Base-by-base conservation (phyloP, 2,797 vertebrate species). In the Danio jaintianensis region DNA sequence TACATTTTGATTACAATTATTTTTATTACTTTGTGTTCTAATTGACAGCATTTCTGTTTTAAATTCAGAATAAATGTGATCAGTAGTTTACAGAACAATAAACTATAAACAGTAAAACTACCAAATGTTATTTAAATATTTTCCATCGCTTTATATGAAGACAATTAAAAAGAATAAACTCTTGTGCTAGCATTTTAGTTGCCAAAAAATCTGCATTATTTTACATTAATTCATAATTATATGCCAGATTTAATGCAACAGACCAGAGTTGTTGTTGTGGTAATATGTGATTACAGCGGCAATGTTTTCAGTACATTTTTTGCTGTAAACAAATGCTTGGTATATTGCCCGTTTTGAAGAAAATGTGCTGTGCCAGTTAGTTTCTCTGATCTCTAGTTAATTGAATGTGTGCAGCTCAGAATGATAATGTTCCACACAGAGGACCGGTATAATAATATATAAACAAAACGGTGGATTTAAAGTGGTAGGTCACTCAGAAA, bases 351-450 rank as follows among this genome's bases (percentile, higher is more conserved):
- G 38, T 42, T 29, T 53, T 72, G 38, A 47, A 20, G 68, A 72
- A 18, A 45, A 79, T 53, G 38, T 55, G 6, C 16, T 56, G 47
- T 62, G 68, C 59, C 58, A 63, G 68, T 72, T 45, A 55, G 68
- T 53, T 64, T 76, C 48, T 55, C 45, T 63, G 40, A 52, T 48
- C 36, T 71, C 77, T 71, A 22, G 47, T 63, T 62, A 71, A 79
- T 62, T 79, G 47, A 71, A 63, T n/a, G 52, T 53, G 77, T 79
- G 56, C 56, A 16, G 36, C 58, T 63, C 47, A 63, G 67, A 62
- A 79, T 79, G 5, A 50, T 45, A 63, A 79, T 79, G 10, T 50
- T 8, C 43, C 15, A n/a, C 6, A 53, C 8, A 29, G 58, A 45
- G 38, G 18, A 8, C 6, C 66, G 71, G 15, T 11, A 16, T 6